Conservation (phyloP, 2,797 vertebrate species). For the Tiaroga cobitis region DNA sequence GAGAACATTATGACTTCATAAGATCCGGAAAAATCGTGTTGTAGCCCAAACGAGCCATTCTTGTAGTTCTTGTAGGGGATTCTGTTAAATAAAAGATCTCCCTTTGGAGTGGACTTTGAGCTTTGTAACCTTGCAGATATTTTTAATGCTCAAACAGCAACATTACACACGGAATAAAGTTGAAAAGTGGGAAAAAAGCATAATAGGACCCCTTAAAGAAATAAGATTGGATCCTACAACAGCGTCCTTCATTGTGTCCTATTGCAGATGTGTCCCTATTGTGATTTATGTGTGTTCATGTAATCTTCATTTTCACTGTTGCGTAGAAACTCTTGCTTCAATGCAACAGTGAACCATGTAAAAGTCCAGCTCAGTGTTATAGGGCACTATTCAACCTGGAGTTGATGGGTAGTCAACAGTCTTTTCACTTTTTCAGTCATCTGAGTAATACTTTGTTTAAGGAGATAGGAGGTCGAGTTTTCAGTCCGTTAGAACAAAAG, state of each 20-base stretch:
- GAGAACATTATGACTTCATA: too few species aligned
- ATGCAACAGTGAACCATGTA: conserved; percentile 6
- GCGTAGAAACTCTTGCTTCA: not conserved
- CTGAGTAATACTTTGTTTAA: conserved; percentile 2
- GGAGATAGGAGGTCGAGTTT: not conserved
- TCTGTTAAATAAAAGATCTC: too few species aligned
- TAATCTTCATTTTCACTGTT: not conserved
- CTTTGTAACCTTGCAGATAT: too few species aligned
- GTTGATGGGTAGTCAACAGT: not conserved
- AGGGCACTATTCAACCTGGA: not conserved
- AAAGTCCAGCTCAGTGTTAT: conserved; percentile 9
- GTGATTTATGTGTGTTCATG: not conserved
- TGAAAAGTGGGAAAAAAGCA: too few species aligned
- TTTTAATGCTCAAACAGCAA: too few species aligned
- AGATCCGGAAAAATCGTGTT: too few species aligned
- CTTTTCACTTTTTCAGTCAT: conserved; percentile 19
- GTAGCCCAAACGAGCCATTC: too few species aligned
- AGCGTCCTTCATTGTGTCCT: not conserved
- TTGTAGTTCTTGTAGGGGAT: too few species aligned
- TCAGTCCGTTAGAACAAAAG: conserved; percentile 79
- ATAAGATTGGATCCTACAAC: not conserved
- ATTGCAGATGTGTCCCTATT: not conserved
- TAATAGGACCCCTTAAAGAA: not conserved
- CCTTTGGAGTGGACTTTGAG: too few species aligned
- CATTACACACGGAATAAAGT: too few species aligned